Percentiles rank a stretch among this genome's conserved stretches.
Conservation (phyloP, 1,140 invertebrate genomes). For the Colletes latitarsis region DNA sequence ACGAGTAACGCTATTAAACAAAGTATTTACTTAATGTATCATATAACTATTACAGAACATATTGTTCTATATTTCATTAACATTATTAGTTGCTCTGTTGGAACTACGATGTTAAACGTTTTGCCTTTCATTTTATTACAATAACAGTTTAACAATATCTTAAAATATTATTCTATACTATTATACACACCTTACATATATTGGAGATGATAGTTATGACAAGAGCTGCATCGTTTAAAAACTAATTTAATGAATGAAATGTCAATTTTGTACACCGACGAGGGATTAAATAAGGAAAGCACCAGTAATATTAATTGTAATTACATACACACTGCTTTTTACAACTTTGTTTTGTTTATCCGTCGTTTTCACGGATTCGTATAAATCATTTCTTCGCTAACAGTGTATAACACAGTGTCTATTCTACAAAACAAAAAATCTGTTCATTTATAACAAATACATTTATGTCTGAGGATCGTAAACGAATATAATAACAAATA, state of each 20-base stretch:
- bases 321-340: constrained; percentile 5
- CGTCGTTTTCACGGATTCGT: background rate
- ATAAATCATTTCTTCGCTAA: constrained; percentile 29
- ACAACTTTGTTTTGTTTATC: constrained; percentile 20
- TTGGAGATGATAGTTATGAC: background rate
- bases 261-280: constrained; percentile 1
- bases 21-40: too few relatives aligned
- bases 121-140: background rate
- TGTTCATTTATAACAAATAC: constrained; percentile 24
- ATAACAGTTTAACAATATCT: background rate
- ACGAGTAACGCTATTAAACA: too few relatives aligned
- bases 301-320: constrained; percentile 11
- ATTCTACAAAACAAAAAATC: background rate
- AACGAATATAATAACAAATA: constrained; percentile 14
- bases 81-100: background rate
- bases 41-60: too few relatives aligned
- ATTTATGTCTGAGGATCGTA: background rate
- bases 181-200: background rate
- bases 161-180: constrained; percentile 6
- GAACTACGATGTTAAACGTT: background rate
- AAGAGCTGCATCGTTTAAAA: background rate
- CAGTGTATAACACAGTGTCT: constrained; percentile 33
- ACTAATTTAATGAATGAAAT: constrained; percentile 18
- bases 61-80: too few relatives aligned
- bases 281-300: constrained; percentile 5